phyloP scores from a whole-genome alignment of 2,797 vertebrate genomes.

The Anolis apletophallus region DNA sequence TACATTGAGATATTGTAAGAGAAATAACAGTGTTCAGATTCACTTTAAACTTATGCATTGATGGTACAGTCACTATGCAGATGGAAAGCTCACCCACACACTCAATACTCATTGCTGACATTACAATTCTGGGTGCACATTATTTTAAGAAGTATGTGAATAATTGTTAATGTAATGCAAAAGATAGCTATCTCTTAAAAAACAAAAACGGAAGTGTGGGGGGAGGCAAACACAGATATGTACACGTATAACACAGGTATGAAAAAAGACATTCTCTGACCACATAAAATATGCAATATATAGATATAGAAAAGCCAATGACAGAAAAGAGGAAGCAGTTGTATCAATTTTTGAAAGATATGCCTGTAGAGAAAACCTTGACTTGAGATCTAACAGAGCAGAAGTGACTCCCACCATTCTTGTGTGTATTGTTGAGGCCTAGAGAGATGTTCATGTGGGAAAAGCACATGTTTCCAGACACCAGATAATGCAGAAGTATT shows the following conservation, averaged over 20 bases:
- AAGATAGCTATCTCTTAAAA: constrained; percentile 31
- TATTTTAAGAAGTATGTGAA: constrained; percentile 43
- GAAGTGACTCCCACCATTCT: not conserved
- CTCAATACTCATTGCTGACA: constrained; percentile 40
- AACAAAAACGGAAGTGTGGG: not conserved
- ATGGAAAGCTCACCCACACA: constrained; percentile 45
- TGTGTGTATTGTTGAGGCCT: not conserved
- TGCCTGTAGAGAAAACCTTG: not conserved
- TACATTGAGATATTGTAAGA: constrained; percentile 66
- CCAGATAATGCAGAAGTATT: not conserved
- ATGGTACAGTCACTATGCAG: constrained; percentile 26
- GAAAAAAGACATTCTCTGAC: constrained; percentile 26
- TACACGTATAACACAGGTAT: constrained; percentile 42
- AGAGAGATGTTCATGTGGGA: not conserved
- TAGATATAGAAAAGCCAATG: constrained; percentile 1
- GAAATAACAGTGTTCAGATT: not conserved
- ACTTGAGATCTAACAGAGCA: not conserved
- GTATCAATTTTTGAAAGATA: constrained; percentile 40
- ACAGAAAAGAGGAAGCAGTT: constrained; percentile 38
- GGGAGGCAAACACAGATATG: constrained; percentile 36
- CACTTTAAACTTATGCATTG: constrained; percentile 22
- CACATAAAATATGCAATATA: constrained; percentile 47
- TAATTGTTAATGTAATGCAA: constrained; percentile 34
- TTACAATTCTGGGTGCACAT: constrained; percentile 43
- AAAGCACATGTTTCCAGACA: no score